Base-by-base conservation (phyloP, 2,888 invertebrate genomes). In the Drosophila silvestris region DNA sequence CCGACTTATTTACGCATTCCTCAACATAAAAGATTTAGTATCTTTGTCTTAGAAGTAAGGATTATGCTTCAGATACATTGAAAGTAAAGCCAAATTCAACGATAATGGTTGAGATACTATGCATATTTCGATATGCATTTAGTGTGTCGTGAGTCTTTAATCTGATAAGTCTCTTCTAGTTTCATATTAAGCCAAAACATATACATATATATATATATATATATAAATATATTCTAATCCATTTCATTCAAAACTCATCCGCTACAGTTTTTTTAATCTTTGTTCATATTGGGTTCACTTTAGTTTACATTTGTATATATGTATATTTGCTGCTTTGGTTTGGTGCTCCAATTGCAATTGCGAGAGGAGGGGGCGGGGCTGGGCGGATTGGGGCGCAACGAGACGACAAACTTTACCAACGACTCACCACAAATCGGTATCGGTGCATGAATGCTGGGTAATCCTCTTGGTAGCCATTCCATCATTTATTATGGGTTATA, bases 391-490 rank as follows among this genome's bases (percentile, higher is more conserved):
- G 58, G 41, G 35, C 44, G 50, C 47, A 61, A 76, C 81, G 77
- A 73, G 79, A 79, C 79, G 79, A 79, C 77, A 77, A 91, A 91
- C 92, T 90, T 92, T 92, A 92, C 92, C 92, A 92, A 92, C 86
- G 90, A 92, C 93, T 93, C 92, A 93, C 93, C 93, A 92, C 93
- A 93, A 91, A 93, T 93, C 89, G 93, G 93, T 89, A 93, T 93
- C 81, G 93, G 93, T 85, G 93, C 93, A 92, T 93, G 93, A 85
- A 93, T 92, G 92, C 92, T 93, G 86, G 93, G 93, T 92, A 93
- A 92, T 93, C 93, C 93, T 93, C 93, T 93, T 91, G 93, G 93
- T 93, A 93, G 92, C 93, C 93, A 93, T 93, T 93, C 93, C 93
- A 93, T 93, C 90, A 92, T 93, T 92, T 93, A 92, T 91, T 91